These are phyloP conservation scores for Euura lappo DNA, from an alignment of 1,140 invertebrate genomes.

Conservation along the genomic window DNA sequence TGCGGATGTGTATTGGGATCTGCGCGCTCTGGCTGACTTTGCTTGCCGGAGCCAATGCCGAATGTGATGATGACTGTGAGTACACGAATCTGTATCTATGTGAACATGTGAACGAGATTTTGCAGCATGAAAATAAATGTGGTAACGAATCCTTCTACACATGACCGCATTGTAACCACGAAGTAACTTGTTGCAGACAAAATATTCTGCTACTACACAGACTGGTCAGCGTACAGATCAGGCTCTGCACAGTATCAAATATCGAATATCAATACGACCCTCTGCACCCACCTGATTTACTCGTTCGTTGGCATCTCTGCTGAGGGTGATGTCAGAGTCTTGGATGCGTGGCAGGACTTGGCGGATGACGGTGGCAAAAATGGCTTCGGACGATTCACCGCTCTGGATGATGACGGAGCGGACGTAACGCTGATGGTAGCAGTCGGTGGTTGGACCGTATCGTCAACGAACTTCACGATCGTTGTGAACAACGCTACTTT, in stretches of 20 bases:
- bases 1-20: no score
- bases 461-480: constrained; percentile 69
- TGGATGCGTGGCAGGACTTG: constrained; percentile 72
- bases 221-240: constrained; percentile 74
- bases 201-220: constrained; percentile 75
- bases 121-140: no score
- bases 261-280: constrained; percentile 68
- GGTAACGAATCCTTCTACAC: no score
- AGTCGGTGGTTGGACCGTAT: constrained; percentile 81
- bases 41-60: no score
- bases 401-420: constrained; percentile 68
- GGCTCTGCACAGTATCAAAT: constrained; percentile 70
- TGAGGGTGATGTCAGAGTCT: constrained; percentile 58
- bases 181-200: constrained; percentile 45
- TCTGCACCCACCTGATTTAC: constrained; percentile 80
- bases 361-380: constrained; percentile 59
- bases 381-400: constrained; percentile 64
- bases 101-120: no score
- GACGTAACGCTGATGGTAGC: constrained; percentile 73
- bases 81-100: no score
- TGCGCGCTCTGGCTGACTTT: no score
- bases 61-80: no score
- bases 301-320: constrained; percentile 69
- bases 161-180: no score
- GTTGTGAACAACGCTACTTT: constrained; percentile 30